Conservation (phyloP, 2,888 invertebrate genomes). For the Drosophila anceps region DNA sequence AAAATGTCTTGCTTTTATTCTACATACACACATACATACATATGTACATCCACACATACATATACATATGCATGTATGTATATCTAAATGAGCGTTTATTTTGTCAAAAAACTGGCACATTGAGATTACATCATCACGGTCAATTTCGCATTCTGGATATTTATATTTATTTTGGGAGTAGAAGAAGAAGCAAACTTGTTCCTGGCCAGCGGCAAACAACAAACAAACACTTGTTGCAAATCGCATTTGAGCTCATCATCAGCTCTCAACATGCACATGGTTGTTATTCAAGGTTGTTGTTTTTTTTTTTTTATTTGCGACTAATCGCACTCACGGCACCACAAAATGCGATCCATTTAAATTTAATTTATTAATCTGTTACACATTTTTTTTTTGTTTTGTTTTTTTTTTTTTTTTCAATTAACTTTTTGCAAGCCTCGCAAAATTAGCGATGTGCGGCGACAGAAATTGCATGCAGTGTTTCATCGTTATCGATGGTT, state of each 20-base stretch:
- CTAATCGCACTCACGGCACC: constrained; percentile 45
- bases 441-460: constrained; percentile 19
- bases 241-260: constrained; percentile 48
- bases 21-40: constrained; percentile 1
- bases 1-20: constrained; percentile 33
- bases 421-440: constrained; percentile 27
- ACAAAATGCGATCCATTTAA: constrained; percentile 50
- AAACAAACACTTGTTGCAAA: constrained; percentile 66
- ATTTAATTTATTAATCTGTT: constrained; percentile 49
- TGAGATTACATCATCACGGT: constrained; percentile 70
- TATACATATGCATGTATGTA: background rate
- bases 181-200: constrained; percentile 52
- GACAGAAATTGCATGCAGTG: background rate
- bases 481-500: constrained; percentile 13
- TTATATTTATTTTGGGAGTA: constrained; percentile 28
- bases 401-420: background rate
- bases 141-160: constrained; percentile 49
- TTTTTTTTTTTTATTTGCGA: constrained; percentile 38
- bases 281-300: constrained; percentile 59
- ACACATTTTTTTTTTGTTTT: constrained; percentile 2
- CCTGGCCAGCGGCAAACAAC: constrained; percentile 44
- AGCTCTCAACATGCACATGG: constrained; percentile 49
- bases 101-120: constrained; percentile 72
- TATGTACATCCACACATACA: background rate
- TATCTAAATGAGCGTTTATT: constrained; percentile 8